Evolutionary conservation across 2,797 vertebrate genomes (phyloP).

Genomic region (Neopelma chrysocephalum): DNA sequence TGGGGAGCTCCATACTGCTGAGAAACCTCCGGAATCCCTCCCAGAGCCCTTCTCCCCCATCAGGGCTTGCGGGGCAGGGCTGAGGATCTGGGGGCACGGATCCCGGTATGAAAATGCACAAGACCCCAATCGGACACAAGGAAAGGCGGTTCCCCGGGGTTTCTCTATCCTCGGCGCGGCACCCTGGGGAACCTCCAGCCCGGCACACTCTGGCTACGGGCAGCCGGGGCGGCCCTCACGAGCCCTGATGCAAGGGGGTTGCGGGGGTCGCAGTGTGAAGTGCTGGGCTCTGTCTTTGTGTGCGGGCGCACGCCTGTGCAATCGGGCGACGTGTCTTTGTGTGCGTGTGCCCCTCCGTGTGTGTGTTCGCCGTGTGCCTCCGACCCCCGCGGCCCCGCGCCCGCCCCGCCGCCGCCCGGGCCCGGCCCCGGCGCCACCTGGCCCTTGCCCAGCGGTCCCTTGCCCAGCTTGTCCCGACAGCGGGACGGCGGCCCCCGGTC

Average conservation of each 20-base stretch:
- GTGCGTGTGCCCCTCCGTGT: too few species aligned
- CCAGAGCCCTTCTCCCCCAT: neutral
- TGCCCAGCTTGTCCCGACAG: neutral
- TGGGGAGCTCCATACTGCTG: neutral
- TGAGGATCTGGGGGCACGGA: neutral
- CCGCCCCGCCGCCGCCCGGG: neutral
- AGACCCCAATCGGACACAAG: neutral
- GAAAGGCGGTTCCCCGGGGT: neutral
- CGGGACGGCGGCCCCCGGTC: neutral
- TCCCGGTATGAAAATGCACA: neutral
- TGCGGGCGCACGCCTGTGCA: neutral
- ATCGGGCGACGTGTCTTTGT: neutral
- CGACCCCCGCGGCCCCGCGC: neutral
- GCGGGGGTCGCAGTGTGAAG: neutral
- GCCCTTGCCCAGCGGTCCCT: neutral
- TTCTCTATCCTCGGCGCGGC: neutral
- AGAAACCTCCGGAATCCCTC: neutral
- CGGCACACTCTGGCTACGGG: neutral
- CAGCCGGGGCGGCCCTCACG: neutral
- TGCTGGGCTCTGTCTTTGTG: neutral
- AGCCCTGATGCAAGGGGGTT: neutral
- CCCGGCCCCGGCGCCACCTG: too few species aligned
- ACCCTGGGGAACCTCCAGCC: neutral
- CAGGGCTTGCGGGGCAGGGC: neutral
- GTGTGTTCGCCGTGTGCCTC: too few species aligned